phyloP scores from a whole-genome alignment of 2,888 invertebrate genomes.

The Troides helena region DNA sequence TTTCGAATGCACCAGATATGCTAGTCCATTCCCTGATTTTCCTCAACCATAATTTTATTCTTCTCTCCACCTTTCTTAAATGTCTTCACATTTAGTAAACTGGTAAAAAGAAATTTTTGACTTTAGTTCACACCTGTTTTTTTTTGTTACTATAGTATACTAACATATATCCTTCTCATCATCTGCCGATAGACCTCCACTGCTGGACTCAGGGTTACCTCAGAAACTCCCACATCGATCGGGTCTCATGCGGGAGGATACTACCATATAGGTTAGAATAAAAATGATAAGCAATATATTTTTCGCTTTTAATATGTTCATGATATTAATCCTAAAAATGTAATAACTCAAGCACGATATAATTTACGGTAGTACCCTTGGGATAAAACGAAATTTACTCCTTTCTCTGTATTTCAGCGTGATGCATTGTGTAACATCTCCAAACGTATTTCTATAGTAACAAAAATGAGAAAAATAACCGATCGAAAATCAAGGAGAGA shows the following conservation, averaged over 20 bases:
- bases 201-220: too few species aligned
- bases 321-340: constrained; percentile 10
- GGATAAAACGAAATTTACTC: constrained; percentile 15
- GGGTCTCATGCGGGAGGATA: neutral
- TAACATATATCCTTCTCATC: too few species aligned
- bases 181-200: too few species aligned
- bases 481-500: neutral
- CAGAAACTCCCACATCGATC: neutral
- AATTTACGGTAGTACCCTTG: constrained; percentile 13
- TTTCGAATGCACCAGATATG: too few species aligned
- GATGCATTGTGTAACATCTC: neutral
- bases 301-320: constrained; percentile 4
- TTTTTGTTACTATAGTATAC: too few species aligned
- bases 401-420: constrained; percentile 5
- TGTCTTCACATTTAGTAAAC: too few species aligned
- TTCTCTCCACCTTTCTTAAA: too few species aligned
- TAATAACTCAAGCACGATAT: constrained; percentile 12
- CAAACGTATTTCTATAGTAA: neutral
- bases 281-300: neutral
- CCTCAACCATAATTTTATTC: too few species aligned
- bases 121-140: too few species aligned
- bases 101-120: too few species aligned
- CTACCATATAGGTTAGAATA: neutral
- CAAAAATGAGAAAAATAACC: neutral
- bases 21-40: too few species aligned